Conservation (phyloP, 2,113 vertebrate genomes). For the Polypterus bichir region DNA sequence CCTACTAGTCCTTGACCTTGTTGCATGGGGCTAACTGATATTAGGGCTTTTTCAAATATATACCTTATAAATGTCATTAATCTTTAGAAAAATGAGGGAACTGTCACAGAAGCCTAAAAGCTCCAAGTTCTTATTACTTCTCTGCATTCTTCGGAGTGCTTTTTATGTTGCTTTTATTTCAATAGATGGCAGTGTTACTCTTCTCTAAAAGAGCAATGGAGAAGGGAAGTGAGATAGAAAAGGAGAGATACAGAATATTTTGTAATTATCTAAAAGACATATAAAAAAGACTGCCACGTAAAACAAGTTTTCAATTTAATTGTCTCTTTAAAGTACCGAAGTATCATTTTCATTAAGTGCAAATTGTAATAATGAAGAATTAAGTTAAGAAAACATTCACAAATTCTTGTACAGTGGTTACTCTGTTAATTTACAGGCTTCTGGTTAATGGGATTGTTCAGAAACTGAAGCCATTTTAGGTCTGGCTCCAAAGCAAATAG, state of each 20-base stretch:
- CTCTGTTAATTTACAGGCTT: conserved; percentile 1
- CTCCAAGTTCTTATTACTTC: too few relatives aligned
- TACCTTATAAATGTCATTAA: too few relatives aligned
- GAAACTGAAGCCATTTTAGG: conserved; percentile 13
- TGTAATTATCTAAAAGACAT: not conserved
- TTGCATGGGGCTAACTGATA: too few relatives aligned
- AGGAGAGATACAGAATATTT: too few relatives aligned
- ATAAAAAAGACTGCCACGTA: not conserved
- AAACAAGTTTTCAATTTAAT: conserved; percentile 5
- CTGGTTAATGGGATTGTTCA: conserved; percentile 13
- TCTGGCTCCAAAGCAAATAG: conserved; percentile 13
- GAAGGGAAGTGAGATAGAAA: too few relatives aligned
- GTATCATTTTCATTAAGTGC: conserved; percentile 14
- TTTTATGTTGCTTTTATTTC: conserved; percentile 6
- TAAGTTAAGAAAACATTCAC: conserved; percentile 7
- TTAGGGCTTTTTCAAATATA: too few relatives aligned
- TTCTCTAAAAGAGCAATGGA: conserved; percentile 8
- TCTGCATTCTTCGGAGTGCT: too few relatives aligned
- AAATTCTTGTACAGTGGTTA: not conserved
- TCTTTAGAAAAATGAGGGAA: too few relatives aligned
- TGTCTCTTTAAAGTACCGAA: conserved; percentile 17
- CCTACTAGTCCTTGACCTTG: too few relatives aligned
- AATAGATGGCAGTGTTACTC: conserved; percentile 42
- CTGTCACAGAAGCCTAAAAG: too few relatives aligned
- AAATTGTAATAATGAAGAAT: conserved; percentile 12